Evolutionary conservation across 2,888 invertebrate species (phyloP).

Genomic region (Chalcis sispes): DNA sequence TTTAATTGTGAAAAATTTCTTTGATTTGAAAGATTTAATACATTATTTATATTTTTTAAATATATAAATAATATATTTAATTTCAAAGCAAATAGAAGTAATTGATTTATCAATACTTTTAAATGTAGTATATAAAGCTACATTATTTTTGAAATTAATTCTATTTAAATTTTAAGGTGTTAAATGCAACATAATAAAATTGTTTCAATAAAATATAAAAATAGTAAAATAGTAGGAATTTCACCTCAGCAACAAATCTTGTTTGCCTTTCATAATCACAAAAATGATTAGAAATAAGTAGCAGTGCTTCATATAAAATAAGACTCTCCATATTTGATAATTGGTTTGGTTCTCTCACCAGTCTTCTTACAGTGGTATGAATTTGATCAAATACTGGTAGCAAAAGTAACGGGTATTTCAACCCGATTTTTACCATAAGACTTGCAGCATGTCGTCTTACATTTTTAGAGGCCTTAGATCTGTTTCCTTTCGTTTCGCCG

Average conservation of each 20-base stretch:
- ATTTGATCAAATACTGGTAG: slow-evolving; percentile 92
- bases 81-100: neutral
- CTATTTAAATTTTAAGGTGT: too few relatives aligned
- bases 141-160: too few relatives aligned
- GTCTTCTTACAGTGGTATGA: slow-evolving; percentile 84
- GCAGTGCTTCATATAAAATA: slow-evolving; percentile 86
- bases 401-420: slow-evolving; percentile 90
- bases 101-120: neutral
- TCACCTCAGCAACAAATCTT: slow-evolving; percentile 78
- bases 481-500: slow-evolving; percentile 81
- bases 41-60: neutral
- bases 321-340: slow-evolving; percentile 90
- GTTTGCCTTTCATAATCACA: slow-evolving; percentile 88
- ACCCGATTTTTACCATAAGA: slow-evolving; percentile 91
- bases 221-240: too few relatives aligned
- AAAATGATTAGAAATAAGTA: slow-evolving; percentile 92
- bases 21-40: neutral
- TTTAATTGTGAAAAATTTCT: neutral
- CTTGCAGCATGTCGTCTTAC: slow-evolving; percentile 93
- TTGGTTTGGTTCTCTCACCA: slow-evolving; percentile 83
- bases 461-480: slow-evolving; percentile 88
- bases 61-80: too few relatives aligned
- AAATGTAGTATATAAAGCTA: too few relatives aligned
- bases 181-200: too few relatives aligned
- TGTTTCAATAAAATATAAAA: neutral